A percentile compares a stretch with the other conserved stretches of the same genome.
phyloP scores from a whole-genome alignment of 1,140 invertebrate species.

The Papilio polytes region DNA sequence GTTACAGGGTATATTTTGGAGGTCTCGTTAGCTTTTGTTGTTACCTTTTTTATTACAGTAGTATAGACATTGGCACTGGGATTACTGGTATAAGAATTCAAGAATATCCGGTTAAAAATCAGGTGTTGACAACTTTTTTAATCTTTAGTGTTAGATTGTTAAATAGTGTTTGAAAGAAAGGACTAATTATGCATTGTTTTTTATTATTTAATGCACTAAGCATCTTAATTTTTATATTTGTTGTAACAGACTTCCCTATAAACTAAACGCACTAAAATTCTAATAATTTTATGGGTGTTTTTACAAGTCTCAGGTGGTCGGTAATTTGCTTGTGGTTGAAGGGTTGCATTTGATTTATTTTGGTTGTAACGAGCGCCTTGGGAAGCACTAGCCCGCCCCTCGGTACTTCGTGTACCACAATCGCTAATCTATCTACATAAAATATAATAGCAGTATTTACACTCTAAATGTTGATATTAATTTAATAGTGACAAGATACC shows the following conservation, averaged over 20 bases:
- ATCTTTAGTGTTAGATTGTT: background rate
- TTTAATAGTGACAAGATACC: background rate
- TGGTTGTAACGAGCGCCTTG: slow-evolving; percentile 61
- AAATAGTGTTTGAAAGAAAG: background rate
- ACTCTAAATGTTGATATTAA: background rate
- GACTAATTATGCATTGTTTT: no score
- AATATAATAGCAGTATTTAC: background rate
- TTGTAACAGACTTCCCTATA: background rate
- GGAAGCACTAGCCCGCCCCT: slow-evolving; percentile 65
- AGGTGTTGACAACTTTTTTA: background rate
- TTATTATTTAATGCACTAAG: background rate
- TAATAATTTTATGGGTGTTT: slow-evolving; percentile 71
- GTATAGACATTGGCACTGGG: background rate
- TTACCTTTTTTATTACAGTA: slow-evolving; percentile 2
- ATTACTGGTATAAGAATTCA: background rate
- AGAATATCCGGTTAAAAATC: background rate
- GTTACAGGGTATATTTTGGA: slow-evolving; percentile 47
- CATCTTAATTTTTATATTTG: background rate
- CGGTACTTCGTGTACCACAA: slow-evolving; percentile 50
- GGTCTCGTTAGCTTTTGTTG: slow-evolving; percentile 47
- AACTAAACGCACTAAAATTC: slow-evolving; percentile 39
- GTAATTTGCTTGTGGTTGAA: slow-evolving; percentile 77
- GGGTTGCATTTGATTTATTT: slow-evolving; percentile 79
- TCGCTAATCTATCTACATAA: slow-evolving; percentile 63
- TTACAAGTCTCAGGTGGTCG: slow-evolving; percentile 81